phyloP scores from a whole-genome alignment of 2,888 invertebrate species.

The Campopleginae sp. region DNA sequence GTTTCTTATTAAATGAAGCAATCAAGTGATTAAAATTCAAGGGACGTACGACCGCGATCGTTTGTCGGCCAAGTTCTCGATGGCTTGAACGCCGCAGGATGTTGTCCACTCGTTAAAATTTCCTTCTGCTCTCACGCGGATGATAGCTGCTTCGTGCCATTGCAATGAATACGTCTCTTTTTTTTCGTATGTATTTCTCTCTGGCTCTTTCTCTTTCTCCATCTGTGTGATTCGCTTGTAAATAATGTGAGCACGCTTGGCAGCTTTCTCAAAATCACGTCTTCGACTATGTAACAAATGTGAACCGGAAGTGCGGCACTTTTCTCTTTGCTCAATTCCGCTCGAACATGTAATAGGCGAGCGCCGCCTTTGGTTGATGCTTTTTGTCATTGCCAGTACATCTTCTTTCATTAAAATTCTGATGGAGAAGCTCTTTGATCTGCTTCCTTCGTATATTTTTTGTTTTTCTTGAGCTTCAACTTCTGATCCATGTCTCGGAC shows the following conservation, averaged over 20 bases:
- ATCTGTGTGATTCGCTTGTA: slow-evolving; percentile 12
- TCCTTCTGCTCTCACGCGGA: slow-evolving; percentile 58
- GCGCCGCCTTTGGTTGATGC: neutral
- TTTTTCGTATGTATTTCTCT: neutral
- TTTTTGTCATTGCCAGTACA: neutral
- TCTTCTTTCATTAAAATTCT: slow-evolving; percentile 10
- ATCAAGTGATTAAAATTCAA: slow-evolving; percentile 80
- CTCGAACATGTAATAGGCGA: neutral
- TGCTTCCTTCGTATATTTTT: neutral
- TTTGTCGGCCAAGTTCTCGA: slow-evolving; percentile 74
- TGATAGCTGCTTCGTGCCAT: slow-evolving; percentile 39
- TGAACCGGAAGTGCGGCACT: neutral
- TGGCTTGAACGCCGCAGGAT: slow-evolving; percentile 68
- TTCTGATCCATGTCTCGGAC: neutral
- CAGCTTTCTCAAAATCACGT: slow-evolving; percentile 34
- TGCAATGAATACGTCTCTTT: slow-evolving; percentile 20
- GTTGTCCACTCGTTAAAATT: slow-evolving; percentile 75
- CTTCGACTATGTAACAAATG: slow-evolving; percentile 4
- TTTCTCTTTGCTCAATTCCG: neutral
- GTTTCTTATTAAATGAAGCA: slow-evolving; percentile 78
- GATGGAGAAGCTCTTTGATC: slow-evolving; percentile 6
- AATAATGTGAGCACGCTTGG: slow-evolving; percentile 8
- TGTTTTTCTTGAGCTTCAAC: neutral
- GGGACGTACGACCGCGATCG: slow-evolving; percentile 72
- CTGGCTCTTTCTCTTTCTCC: neutral